Percentiles rank a stretch among this genome's conserved stretches.
These are phyloP conservation scores for Tuberolachnus salignus DNA, from an alignment of 2,888 invertebrate genomes.

Conservation along the genomic window DNA sequence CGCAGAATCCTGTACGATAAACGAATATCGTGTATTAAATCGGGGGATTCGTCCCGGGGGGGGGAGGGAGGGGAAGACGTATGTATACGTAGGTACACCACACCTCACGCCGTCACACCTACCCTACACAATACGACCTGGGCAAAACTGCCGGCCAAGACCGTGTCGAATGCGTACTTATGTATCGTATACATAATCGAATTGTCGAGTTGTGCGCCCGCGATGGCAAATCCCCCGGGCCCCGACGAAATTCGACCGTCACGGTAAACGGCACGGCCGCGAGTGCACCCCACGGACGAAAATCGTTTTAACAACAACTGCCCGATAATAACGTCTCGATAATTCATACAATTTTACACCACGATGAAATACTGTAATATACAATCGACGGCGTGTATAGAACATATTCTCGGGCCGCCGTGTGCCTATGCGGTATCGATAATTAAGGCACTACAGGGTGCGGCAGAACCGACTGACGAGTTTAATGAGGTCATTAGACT, in stretches of 20 bases:
- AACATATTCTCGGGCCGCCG: too few species aligned
- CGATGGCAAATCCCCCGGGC: constrained; percentile 50
- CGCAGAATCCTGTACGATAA: background rate
- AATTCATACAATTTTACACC: too few species aligned
- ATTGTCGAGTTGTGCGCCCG: constrained; percentile 34
- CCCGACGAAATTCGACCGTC: constrained; percentile 48
- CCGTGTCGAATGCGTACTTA: constrained; percentile 29
- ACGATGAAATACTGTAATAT: too few species aligned
- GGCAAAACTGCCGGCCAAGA: constrained; percentile 11
- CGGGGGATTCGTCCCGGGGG: constrained; percentile 39
- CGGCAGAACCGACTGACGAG: too few species aligned
- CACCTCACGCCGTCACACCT: constrained; percentile 12
- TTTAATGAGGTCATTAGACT: too few species aligned
- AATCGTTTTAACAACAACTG: constrained; percentile 9
- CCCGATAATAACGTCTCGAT: too few species aligned
- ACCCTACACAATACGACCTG: constrained; percentile 26
- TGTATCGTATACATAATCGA: constrained; percentile 21
- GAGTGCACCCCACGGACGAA: background rate
- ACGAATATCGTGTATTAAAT: constrained; percentile 30
- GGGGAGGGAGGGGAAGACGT: too few species aligned
- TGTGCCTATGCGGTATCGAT: too few species aligned
- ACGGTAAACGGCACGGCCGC: constrained; percentile 56
- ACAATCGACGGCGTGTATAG: too few species aligned
- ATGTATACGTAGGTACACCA: background rate
- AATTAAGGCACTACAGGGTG: too few species aligned